phyloP scores from a whole-genome alignment of 92 coral and sea anemone species.

The Porites evermanni region DNA sequence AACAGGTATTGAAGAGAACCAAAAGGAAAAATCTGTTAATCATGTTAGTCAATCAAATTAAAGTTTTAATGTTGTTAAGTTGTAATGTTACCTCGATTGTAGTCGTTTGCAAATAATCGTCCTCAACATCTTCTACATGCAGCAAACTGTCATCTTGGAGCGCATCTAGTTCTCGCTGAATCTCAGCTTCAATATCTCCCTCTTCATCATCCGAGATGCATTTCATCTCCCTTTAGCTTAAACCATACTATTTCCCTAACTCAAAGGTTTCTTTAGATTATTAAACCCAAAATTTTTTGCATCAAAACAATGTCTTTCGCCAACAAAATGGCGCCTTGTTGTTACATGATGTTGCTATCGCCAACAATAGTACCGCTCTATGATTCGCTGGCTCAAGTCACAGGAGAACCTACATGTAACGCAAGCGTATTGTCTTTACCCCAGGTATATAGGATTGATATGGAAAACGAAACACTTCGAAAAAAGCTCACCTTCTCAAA shows the following conservation, averaged over 20 bases:
- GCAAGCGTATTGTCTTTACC: no score
- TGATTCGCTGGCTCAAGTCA: slow-evolving; percentile 1
- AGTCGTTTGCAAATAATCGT: neutral
- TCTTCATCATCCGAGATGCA: slow-evolving; percentile 78
- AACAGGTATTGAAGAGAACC: neutral
- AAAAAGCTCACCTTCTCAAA: no score
- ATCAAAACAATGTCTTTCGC: neutral
- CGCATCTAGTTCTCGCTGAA: slow-evolving; percentile 92
- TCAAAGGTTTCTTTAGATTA: neutral
- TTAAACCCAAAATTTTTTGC: neutral
- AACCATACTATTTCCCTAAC: slow-evolving; percentile 1
- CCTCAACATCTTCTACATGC: slow-evolving; percentile 61
- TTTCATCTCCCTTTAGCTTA: slow-evolving; percentile 74
- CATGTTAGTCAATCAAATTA: no score
- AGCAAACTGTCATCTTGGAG: slow-evolving; percentile 75
- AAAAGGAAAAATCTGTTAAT: no score
- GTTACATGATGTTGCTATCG: slow-evolving; percentile 3
- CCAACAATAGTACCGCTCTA: neutral
- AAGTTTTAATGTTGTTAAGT: neutral
- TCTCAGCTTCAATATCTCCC: slow-evolving; percentile 93
- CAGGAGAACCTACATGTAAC: no score
- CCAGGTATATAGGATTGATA: no score
- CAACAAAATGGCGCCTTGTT: slow-evolving; percentile 15
- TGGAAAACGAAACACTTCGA: no score
- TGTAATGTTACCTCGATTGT: neutral